These are phyloP conservation scores for Oligia latruncula DNA, from an alignment of 2,888 invertebrate species.

Conservation along the genomic window DNA sequence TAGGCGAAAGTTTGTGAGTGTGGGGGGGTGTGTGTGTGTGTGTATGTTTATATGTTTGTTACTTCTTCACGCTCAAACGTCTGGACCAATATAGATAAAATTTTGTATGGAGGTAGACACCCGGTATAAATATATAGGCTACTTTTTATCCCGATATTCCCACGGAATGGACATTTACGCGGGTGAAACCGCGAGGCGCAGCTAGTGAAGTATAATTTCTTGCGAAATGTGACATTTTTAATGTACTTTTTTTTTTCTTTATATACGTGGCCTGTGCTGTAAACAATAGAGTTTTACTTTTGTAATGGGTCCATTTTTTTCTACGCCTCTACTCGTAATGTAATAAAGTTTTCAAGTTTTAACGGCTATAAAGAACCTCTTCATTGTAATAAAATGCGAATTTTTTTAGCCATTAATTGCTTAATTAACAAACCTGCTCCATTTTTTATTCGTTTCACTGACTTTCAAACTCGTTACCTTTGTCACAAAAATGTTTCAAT, in stretches of 20 bases:
- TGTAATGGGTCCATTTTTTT: not conserved
- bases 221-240: not conserved
- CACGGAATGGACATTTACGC: too few relatives aligned
- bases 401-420: constrained; percentile 31
- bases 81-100: too few relatives aligned
- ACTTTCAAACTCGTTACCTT: constrained; percentile 8
- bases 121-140: too few relatives aligned
- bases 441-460: constrained; percentile 30
- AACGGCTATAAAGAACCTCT: constrained; percentile 7
- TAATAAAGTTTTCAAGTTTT: constrained; percentile 7
- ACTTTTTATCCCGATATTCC: too few relatives aligned
- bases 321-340: not conserved
- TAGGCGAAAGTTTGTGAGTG: too few relatives aligned
- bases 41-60: too few relatives aligned
- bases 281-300: constrained; percentile 1
- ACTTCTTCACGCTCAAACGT: too few relatives aligned
- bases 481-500: constrained; percentile 16
- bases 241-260: not conserved
- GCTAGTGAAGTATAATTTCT: not conserved
- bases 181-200: too few relatives aligned
- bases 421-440: constrained; percentile 36
- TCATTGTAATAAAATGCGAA: constrained; percentile 24
- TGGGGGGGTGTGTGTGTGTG: too few relatives aligned
- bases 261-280: not conserved
- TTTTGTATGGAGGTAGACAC: too few relatives aligned